Evolutionary conservation across 2,888 invertebrate species (phyloP).

Genomic region (Morpho achilles): DNA sequence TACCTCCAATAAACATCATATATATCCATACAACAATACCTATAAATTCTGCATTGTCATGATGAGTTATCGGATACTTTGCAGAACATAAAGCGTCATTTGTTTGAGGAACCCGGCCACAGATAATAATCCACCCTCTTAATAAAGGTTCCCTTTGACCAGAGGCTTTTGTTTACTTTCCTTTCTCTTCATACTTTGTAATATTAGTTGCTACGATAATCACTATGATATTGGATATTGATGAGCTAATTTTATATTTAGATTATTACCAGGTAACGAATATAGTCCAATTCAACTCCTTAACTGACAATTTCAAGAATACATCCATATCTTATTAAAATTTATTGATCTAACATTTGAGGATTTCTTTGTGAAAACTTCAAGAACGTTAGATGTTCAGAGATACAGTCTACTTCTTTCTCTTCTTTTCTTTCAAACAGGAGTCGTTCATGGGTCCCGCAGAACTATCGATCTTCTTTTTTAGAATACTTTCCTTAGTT

Average conservation of each 20-base stretch:
- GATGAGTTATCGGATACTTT: constrained; percentile 10
- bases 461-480: too few species aligned
- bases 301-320: too few species aligned
- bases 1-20: neutral
- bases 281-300: too few species aligned
- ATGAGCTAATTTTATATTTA: neutral
- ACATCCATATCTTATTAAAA: too few species aligned
- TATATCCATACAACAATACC: neutral
- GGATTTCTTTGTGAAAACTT: too few species aligned
- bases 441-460: too few species aligned
- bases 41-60: constrained; percentile 3
- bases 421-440: too few species aligned
- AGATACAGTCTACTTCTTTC: too few species aligned
- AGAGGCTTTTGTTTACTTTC: constrained; percentile 7
- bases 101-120: constrained; percentile 9
- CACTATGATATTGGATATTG: neutral
- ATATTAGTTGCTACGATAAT: neutral
- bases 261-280: too few species aligned
- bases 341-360: too few species aligned
- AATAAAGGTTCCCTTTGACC: constrained; percentile 9
- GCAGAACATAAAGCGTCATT: constrained; percentile 8
- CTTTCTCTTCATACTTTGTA: neutral
- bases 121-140: neutral
- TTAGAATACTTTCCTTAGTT: too few species aligned
- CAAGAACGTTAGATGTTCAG: too few species aligned